These are phyloP conservation scores for Miltochrista miniata DNA, from an alignment of 2,888 invertebrate species.

Conservation along the genomic window DNA sequence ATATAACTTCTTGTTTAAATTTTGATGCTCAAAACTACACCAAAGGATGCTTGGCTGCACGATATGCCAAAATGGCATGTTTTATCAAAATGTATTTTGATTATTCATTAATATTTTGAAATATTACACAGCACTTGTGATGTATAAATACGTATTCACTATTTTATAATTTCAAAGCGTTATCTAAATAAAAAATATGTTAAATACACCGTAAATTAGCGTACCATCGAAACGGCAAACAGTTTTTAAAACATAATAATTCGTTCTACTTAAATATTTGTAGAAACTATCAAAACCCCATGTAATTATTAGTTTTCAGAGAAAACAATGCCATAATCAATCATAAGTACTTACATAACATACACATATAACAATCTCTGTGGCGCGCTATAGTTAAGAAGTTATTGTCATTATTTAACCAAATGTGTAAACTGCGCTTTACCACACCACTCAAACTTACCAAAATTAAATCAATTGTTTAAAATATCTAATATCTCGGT, in stretches of 20 bases:
- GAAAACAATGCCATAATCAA: background rate
- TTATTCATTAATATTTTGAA: constrained; percentile 29
- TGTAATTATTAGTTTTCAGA: background rate
- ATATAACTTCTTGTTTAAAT: background rate
- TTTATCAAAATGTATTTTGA: constrained; percentile 1
- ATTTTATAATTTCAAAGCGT: constrained; percentile 21
- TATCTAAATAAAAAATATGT: constrained; percentile 18
- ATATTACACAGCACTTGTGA: constrained; percentile 26
- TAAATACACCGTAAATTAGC: constrained; percentile 30
- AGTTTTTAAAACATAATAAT: constrained; percentile 24
- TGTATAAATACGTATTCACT: constrained; percentile 15
- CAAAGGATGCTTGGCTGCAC: background rate
- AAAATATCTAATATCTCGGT: no score
- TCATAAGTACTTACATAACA: background rate
- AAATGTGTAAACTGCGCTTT: background rate
- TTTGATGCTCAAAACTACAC: background rate
- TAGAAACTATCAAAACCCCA: constrained; percentile 8
- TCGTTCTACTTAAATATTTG: constrained; percentile 14
- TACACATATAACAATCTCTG: background rate
- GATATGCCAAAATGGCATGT: no score
- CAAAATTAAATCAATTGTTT: no score
- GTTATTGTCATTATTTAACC: background rate
- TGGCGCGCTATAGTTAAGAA: background rate
- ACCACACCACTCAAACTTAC: background rate
- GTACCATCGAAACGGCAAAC: constrained; percentile 28